Evolutionary conservation across 2,113 vertebrate species (phyloP).

Genomic region (Cavia aperea): DNA sequence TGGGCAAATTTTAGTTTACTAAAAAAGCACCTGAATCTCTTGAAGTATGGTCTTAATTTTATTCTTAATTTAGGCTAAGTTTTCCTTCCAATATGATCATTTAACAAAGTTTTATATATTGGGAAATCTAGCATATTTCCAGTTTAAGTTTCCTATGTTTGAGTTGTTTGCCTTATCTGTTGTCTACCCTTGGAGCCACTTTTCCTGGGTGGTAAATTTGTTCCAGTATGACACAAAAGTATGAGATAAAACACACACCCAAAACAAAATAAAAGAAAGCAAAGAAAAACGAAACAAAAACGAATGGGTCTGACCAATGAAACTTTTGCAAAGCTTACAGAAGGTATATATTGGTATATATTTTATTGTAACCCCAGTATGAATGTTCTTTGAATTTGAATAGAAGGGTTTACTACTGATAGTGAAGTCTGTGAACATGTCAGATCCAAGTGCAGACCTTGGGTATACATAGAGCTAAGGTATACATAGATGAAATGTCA

Average conservation of each 20-base stretch:
- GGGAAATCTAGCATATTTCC: background rate
- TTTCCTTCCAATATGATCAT: background rate
- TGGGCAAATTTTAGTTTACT: background rate
- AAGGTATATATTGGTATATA: background rate
- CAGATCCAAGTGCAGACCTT: background rate
- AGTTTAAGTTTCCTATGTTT: background rate
- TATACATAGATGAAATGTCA: background rate
- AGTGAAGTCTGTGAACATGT: background rate
- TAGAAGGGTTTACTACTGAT: background rate
- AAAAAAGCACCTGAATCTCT: background rate
- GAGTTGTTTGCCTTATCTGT: slow-evolving; percentile 11
- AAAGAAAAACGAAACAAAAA: background rate
- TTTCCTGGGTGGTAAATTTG: background rate
- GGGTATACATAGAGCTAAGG: background rate
- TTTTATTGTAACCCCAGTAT: background rate
- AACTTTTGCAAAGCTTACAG: background rate
- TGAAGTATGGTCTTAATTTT: background rate
- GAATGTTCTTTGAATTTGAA: background rate
- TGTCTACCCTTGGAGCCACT: background rate
- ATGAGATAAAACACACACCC: background rate
- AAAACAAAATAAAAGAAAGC: background rate
- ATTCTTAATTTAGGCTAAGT: background rate
- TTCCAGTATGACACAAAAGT: background rate
- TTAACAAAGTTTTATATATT: background rate
- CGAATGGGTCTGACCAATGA: background rate